Evolutionary conservation across 2,113 vertebrate genomes (phyloP).

Genomic region (Platichthys stellatus): DNA sequence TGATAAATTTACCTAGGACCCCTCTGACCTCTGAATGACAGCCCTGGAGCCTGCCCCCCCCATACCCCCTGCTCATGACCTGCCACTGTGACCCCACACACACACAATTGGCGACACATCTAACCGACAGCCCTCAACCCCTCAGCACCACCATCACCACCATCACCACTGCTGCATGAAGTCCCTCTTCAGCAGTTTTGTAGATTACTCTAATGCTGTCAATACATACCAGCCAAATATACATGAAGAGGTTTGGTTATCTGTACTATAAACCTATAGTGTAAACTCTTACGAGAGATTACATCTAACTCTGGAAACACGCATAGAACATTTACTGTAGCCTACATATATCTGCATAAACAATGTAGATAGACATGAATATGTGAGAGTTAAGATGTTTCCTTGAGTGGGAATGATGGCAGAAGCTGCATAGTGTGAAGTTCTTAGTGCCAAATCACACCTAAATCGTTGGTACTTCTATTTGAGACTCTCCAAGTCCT

Average conservation of each 20-base stretch:
- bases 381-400: background rate
- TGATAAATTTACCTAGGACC: slow-evolving; percentile 58
- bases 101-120: background rate
- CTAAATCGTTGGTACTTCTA: too few relatives aligned
- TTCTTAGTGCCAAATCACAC: too few relatives aligned
- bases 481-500: too few relatives aligned
- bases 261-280: background rate
- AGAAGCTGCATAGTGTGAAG: too few relatives aligned
- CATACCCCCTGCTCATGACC: slow-evolving; percentile 13
- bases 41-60: slow-evolving; percentile 2
- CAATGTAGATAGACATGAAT: background rate
- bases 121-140: background rate
- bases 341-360: background rate
- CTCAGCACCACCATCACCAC: background rate
- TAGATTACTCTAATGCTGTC: slow-evolving; percentile 11
- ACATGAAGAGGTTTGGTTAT: too few relatives aligned
- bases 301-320: background rate
- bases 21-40: slow-evolving; percentile 46
- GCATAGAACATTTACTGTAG: slow-evolving; percentile 6
- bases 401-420: background rate
- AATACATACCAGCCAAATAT: background rate
- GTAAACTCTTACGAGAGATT: background rate
- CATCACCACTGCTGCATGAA: background rate
- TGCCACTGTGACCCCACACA: slow-evolving; percentile 23
- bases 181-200: slow-evolving; percentile 21